Base-by-base conservation (phyloP, 2,113 vertebrate genomes). In the Rattus norvegicus region DNA sequence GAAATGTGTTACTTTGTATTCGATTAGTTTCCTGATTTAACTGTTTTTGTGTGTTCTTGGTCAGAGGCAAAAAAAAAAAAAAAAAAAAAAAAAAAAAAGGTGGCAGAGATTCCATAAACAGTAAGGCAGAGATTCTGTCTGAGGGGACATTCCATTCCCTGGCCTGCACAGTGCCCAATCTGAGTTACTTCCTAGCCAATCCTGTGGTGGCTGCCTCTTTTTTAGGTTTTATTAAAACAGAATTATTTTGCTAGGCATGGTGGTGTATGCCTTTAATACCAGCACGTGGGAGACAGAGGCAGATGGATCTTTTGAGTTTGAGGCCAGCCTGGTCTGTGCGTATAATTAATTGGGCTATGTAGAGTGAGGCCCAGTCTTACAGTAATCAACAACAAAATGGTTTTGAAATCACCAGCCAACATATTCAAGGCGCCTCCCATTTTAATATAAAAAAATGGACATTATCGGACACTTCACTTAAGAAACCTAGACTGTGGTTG, bases 41-140 rank as follows among this genome's bases (percentile, higher is more conserved):
- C 26, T 49, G 43, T 67, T 93, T 85, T 72, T 69, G 30, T 70
- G 33, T 80, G 39, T 89, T 93, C 73, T 94, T 76, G 89, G 61
- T 56, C 63, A 69, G n/a, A 89, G 36, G 20, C 70, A 52, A 75
- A 19, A n/a, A 52, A 47, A 28, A 26, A 5, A 19, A 9, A 19
- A 30, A 9, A 49, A 28, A 63, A 63, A 63, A 63, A 63, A 24
- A 63, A 63, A 63, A 63, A 61, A 20, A 20, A 2, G 8, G 61
- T 20, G 63, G 28, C 28, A 67, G 28, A 67, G 65, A 65, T 28
- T 65, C 63, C 26, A 28, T 65, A 65, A 26, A 65, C 63, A 65
- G 26, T 67, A 11, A 67, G 13, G 67, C 67, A 69, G 67, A 69
- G 67, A 69, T 36, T 69, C 11, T 72, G 52, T 63, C 73, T 36